A percentile compares a stretch with the other conserved stretches of the same genome.
Conservation (phyloP, 1,140 invertebrate genomes). For the Oryzaephilus surinamensis region DNA sequence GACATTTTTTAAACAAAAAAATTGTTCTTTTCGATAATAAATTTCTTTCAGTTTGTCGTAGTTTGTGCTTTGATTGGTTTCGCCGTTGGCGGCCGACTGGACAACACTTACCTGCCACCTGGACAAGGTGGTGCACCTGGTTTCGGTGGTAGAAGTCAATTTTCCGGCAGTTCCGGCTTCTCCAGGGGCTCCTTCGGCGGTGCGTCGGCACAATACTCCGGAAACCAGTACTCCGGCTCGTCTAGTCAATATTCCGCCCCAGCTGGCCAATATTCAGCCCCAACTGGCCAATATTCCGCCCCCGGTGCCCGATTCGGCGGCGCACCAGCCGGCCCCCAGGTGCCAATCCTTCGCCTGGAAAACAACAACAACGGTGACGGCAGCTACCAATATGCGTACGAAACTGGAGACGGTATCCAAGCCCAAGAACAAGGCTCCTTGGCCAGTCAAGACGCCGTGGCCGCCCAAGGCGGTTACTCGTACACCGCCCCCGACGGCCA, state of each 20-base stretch:
- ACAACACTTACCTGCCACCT: not conserved
- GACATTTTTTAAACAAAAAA: not conserved
- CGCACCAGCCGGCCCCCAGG: conserved; percentile 25
- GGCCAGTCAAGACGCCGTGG: conserved; percentile 5
- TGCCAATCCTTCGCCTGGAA: conserved; percentile 32
- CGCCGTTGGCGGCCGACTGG: not conserved
- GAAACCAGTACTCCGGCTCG: not conserved
- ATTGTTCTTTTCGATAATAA: not conserved
- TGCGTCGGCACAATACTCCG: not conserved
- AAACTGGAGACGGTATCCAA: conserved; percentile 49
- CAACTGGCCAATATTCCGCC: not conserved
- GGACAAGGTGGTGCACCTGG: not conserved
- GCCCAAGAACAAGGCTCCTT: conserved; percentile 33
- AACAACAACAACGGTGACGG: conserved; percentile 34
- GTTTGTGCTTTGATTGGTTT: not conserved
- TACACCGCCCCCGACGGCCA: conserved; percentile 34
- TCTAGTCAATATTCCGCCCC: not conserved
- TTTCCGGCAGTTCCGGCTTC: not conserved
- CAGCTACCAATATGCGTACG: conserved; percentile 41
- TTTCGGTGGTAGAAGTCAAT: not conserved
- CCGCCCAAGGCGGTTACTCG: conserved; percentile 27
- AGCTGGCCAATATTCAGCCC: not conserved
- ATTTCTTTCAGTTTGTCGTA: not conserved
- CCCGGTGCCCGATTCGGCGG: not conserved
- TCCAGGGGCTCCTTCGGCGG: not conserved